Conservation (phyloP, 2,113 vertebrate genomes). For the Forbesichthys papilliferus region DNA sequence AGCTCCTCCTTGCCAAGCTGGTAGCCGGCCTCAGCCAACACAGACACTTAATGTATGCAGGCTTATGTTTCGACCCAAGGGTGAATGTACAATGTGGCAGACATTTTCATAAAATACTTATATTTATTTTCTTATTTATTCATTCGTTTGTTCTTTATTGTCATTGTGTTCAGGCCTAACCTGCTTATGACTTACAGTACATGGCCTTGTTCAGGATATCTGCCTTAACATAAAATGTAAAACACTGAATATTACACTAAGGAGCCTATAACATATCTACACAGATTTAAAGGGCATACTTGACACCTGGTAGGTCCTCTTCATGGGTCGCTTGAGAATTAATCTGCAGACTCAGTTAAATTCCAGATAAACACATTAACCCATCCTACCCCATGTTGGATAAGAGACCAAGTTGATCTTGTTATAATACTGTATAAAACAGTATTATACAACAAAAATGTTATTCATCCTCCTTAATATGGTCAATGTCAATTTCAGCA, state of each 20-base stretch:
- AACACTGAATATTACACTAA: constrained; percentile 17
- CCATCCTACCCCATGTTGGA: constrained; percentile 8
- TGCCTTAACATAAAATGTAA: no score
- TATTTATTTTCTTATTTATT: neutral
- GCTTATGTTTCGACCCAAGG: constrained; percentile 36
- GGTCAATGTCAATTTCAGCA: constrained; percentile 40
- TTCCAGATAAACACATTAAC: neutral
- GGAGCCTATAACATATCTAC: constrained; percentile 24
- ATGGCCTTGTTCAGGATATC: no score
- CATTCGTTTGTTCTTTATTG: no score
- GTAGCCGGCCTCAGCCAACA: neutral
- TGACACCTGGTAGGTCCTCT: constrained; percentile 34
- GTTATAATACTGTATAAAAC: constrained; percentile 14
- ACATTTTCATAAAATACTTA: neutral
- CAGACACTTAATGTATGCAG: neutral
- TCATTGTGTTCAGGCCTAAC: no score
- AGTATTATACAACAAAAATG: neutral
- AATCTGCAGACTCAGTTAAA: constrained; percentile 15
- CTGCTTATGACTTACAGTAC: no score
- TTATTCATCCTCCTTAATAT: neutral
- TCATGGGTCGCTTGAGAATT: constrained; percentile 33
- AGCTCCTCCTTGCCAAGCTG: neutral
- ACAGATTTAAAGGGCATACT: constrained; percentile 40
- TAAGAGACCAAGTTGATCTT: constrained; percentile 29
- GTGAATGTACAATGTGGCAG: neutral